Evolutionary conservation across 2,888 invertebrate genomes (phyloP), one percentile per base, ranked within the genome.

Genomic region (Chamaedrilus cognettii): DNA sequence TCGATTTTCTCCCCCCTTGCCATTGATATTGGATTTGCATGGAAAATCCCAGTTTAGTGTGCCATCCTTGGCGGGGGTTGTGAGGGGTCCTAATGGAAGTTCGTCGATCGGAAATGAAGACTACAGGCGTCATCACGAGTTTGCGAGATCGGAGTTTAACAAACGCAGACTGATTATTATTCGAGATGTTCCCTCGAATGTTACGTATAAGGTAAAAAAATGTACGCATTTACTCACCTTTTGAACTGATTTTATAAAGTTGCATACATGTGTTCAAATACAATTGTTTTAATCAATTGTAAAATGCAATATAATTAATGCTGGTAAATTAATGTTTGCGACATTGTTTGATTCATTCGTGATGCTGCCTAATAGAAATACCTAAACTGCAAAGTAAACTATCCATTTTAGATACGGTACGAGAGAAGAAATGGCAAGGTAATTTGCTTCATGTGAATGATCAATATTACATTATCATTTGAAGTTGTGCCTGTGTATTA

Each of bases 141-240:
- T 19, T 51, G 65, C 68, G 7, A 42, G 64, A 19, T 35, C 35
- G 30, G 71, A 70, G 55, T 73, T 73, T 62, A 71, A 73, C 57
- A 73, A 72, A 64, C 70, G 69, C 35, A 32, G 73, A 34, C 72
- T 68, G 59, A 66, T 73, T 42, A 73, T 73, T 30, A 68, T 73
- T 31, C 63, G 65, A 7, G 68, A 72, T 42, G 60, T 72, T 15
- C 72, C 72, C n/a, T 19, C 15, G 30, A n/a, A 60, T 42, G n/a
- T n/a, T n/a, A n/a, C n/a, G n/a, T 42, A 42, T 11, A 11, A 11
- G 42, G 19, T 42, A 19, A 42, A 42, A 42, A 42, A 42, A 42
- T 42, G 42, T 42, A 11, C 11, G 11, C 19, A 42, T 42, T 42
- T 11, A 15, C 11, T 11, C 11, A 11, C 19, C 11, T 15, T 42